These are phyloP conservation scores for Aegithalos caudatus DNA, from an alignment of 2,113 vertebrate genomes.

Conservation along the genomic window DNA sequence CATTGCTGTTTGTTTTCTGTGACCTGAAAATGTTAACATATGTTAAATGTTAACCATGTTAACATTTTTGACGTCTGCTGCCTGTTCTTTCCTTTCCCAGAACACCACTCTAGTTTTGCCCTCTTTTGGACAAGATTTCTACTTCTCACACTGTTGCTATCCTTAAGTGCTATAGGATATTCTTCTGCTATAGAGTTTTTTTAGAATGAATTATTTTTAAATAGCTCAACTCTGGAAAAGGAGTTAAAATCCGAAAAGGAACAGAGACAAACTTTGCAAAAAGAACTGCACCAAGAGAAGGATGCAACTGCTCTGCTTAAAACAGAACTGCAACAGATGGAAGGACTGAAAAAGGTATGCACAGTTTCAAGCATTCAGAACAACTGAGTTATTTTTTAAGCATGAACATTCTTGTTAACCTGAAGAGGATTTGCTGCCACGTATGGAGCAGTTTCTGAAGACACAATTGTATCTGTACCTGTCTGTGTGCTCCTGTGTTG, in stretches of 20 bases:
- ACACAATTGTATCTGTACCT: background rate
- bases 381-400: background rate
- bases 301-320: conserved; percentile 85
- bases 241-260: conserved; percentile 90
- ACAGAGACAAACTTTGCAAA: conserved; percentile 87
- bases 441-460: background rate
- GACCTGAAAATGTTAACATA: background rate
- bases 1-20: background rate
- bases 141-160: background rate
- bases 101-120: background rate
- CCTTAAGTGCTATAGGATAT: background rate
- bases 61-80: background rate
- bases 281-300: conserved; percentile 85
- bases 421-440: background rate
- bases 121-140: background rate
- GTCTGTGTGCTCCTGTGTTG: accelerated
- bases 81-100: background rate
- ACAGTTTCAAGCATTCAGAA: background rate
- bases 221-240: conserved; percentile 86
- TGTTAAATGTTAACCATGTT: background rate
- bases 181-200: background rate
- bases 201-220: conserved; percentile 2
- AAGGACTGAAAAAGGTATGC: conserved; percentile 84
- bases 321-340: conserved; percentile 90
- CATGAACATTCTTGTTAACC: background rate